These are phyloP conservation scores for Tricholauxania praeusta DNA, from an alignment of 2,888 invertebrate species.

Conservation along the genomic window DNA sequence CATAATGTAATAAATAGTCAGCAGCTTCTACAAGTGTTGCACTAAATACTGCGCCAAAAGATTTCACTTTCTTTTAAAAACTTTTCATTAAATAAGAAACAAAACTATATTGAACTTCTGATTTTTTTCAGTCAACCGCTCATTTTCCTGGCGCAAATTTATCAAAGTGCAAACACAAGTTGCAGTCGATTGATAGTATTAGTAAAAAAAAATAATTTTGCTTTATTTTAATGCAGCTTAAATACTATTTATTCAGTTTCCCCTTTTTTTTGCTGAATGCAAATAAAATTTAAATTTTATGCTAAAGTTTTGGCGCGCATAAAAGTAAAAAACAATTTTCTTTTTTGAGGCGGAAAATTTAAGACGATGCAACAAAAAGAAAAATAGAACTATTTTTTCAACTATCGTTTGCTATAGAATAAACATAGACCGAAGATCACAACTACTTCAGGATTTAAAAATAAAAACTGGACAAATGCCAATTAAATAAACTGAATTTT, in stretches of 20 bases:
- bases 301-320: background rate
- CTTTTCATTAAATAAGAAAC: background rate
- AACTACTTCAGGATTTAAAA: background rate
- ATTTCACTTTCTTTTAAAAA: background rate
- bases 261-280: background rate
- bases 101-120: too few relatives aligned
- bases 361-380: background rate
- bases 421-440: background rate
- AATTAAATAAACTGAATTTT: conserved; percentile 2
- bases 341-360: too few relatives aligned
- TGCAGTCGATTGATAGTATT: background rate
- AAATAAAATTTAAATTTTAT: background rate
- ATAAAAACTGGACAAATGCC: conserved; percentile 7
- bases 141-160: conserved; percentile 6
- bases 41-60: background rate
- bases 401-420: conserved; percentile 3
- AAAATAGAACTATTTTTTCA: background rate
- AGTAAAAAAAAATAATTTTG: background rate
- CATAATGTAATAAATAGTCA: background rate
- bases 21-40: background rate
- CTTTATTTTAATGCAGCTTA: background rate
- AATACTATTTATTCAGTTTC: background rate
- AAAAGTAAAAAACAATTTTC: too few relatives aligned
- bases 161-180: background rate
- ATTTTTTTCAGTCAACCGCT: background rate